Percentiles rank a stretch among this genome's conserved stretches.
Conservation (phyloP, 1,140 invertebrate genomes). For the Lucilia sericata region DNA sequence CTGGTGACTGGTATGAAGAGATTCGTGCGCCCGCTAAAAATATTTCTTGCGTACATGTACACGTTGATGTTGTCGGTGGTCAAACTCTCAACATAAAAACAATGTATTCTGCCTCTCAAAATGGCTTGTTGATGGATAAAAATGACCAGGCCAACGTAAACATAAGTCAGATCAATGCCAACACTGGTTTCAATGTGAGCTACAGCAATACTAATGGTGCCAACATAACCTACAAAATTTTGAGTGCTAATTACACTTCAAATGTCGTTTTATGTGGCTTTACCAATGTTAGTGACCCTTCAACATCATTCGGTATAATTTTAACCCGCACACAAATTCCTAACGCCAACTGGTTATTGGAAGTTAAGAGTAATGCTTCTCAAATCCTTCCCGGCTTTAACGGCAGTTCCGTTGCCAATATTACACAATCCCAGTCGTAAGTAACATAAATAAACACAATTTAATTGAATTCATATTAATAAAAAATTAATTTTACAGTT, state of each 20-base stretch:
- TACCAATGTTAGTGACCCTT: background rate
- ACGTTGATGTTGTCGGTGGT: background rate
- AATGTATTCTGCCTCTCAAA: background rate
- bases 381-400: background rate
- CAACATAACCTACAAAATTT: slow-evolving; percentile 28
- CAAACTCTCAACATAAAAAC: background rate
- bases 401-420: background rate
- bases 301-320: slow-evolving; percentile 18
- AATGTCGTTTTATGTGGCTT: slow-evolving; percentile 14
- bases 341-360: background rate
- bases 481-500: background rate
- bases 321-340: background rate
- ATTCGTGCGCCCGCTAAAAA: slow-evolving; percentile 8
- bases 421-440: slow-evolving; percentile 10
- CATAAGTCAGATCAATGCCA: background rate
- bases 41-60: background rate
- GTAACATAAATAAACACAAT: background rate
- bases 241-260: background rate
- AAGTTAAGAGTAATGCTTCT: background rate
- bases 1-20: slow-evolving; percentile 14
- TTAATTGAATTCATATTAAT: background rate
- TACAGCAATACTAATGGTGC: background rate
- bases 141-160: background rate
- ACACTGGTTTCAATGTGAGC: slow-evolving; percentile 30
- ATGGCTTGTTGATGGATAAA: background rate